A percentile compares a stretch with the other conserved stretches of the same genome.
phyloP scores from a whole-genome alignment of 2,113 vertebrate genomes.

The Acanthochromis polyacanthus region DNA sequence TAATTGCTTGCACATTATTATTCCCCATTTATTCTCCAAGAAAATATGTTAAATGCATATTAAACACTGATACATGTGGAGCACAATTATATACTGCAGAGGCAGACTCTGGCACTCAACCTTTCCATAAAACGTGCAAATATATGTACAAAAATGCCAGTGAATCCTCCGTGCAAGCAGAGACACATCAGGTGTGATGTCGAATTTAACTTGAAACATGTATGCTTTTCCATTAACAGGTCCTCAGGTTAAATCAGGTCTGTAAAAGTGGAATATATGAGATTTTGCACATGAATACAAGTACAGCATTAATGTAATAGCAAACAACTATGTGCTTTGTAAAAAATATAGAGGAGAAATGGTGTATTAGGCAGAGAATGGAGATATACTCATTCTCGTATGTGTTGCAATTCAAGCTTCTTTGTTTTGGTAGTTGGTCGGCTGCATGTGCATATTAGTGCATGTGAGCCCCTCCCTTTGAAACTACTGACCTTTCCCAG shows the following conservation, averaged over 20 bases:
- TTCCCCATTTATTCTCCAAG: constrained; percentile 67
- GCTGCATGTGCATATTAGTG: too few relatives aligned
- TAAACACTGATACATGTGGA: constrained; percentile 66
- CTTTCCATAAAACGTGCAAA: constrained; percentile 23
- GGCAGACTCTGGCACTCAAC: constrained; percentile 22
- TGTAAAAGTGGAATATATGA: too few relatives aligned
- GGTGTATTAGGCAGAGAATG: too few relatives aligned
- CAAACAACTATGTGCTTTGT: too few relatives aligned
- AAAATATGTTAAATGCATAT: constrained; percentile 79
- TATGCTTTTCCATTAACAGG: neutral
- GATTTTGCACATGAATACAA: too few relatives aligned
- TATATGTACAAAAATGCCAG: constrained; percentile 8
- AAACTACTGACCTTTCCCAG: too few relatives aligned
- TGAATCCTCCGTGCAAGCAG: neutral
- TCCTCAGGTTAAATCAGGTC: neutral
- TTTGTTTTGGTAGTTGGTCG: too few relatives aligned
- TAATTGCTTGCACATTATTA: constrained; percentile 80
- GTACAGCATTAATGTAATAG: too few relatives aligned
- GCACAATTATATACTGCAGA: constrained; percentile 45
- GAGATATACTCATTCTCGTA: too few relatives aligned
- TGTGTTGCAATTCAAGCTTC: too few relatives aligned
- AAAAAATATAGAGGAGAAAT: too few relatives aligned
- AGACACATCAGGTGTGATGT: neutral
- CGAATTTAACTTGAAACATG: constrained; percentile 13
- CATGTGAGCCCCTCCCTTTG: too few relatives aligned